Percentiles rank a stretch among this genome's conserved stretches.
phyloP scores from a whole-genome alignment of 2,888 invertebrate genomes.

The Cataglyphis albicans region DNA sequence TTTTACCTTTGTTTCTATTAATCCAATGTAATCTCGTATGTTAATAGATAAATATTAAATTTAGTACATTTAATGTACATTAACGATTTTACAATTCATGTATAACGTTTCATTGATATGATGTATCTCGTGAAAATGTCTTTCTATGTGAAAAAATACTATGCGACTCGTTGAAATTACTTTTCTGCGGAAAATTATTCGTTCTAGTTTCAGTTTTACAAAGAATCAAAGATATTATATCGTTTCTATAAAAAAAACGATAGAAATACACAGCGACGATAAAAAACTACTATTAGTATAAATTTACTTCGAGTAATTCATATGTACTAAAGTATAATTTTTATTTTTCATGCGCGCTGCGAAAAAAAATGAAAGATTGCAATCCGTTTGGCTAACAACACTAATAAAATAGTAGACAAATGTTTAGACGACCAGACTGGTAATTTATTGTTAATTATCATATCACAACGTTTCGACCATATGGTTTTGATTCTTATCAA shows the following conservation, averaged over 20 bases:
- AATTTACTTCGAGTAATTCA: constrained; percentile 48
- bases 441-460: too few relatives aligned
- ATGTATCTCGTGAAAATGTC: neutral
- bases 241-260: constrained; percentile 44
- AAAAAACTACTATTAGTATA: constrained; percentile 32
- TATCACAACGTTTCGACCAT: too few relatives aligned
- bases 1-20: neutral
- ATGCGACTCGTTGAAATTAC: constrained; percentile 18
- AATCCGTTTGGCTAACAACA: neutral
- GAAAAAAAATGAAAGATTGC: neutral
- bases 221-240: constrained; percentile 58
- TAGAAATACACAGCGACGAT: constrained; percentile 1
- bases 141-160: constrained; percentile 33
- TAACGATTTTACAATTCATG: constrained; percentile 7
- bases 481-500: too few relatives aligned
- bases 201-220: constrained; percentile 39
- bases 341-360: neutral
- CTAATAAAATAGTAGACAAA: too few relatives aligned
- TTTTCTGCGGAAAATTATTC: constrained; percentile 50
- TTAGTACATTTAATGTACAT: neutral
- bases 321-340: constrained; percentile 32
- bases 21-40: neutral
- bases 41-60: neutral
- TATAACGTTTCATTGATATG: neutral
- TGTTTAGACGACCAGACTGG: too few relatives aligned